phyloP scores from a whole-genome alignment of 2,888 invertebrate species.

The Agrotis segetum region DNA sequence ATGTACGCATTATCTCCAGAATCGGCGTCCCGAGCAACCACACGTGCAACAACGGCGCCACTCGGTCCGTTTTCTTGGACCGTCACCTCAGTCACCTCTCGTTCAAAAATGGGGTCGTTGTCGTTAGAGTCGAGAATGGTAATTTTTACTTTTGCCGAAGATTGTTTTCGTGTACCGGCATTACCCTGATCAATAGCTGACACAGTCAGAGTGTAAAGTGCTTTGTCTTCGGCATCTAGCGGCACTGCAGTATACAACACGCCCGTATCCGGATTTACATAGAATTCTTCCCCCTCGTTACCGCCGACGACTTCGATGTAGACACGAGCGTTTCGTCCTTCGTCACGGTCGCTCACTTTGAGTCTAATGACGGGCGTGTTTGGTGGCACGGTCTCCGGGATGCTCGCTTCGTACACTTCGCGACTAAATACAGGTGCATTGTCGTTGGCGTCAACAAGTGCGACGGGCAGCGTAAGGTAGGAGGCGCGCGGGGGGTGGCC shows the following conservation, averaged over 20 bases:
- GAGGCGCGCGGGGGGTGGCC: conserved; percentile 95
- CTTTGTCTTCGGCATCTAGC: conserved; percentile 96
- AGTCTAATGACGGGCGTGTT: conserved; percentile 97
- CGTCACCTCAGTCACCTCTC: conserved; percentile 92
- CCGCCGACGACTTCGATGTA: conserved; percentile 97
- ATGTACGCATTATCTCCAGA: conserved; percentile 98
- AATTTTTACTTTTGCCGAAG: conserved; percentile 97
- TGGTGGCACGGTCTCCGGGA: conserved; percentile 97
- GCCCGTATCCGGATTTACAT: conserved; percentile 96
- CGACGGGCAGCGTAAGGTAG: conserved; percentile 95
- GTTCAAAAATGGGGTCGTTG: conserved; percentile 97
- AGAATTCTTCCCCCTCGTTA: conserved; percentile 97
- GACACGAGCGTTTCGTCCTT: conserved; percentile 96
- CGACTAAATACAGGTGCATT: conserved; percentile 97
- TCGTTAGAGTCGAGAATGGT: conserved; percentile 98
- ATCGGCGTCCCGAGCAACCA: conserved; percentile 97
- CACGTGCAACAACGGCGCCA: conserved; percentile 95
- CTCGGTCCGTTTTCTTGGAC: conserved; percentile 97
- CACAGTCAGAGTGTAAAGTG: conserved; percentile 96
- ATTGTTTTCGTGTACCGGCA: conserved; percentile 95
- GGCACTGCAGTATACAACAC: conserved; percentile 96
- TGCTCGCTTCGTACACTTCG: conserved; percentile 96
- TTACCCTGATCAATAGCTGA: conserved; percentile 97
- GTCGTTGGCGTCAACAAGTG: conserved; percentile 95
- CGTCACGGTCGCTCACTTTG: conserved; percentile 96